Conservation (phyloP, 2,888 invertebrate genomes). For the Micropterix aruncella region DNA sequence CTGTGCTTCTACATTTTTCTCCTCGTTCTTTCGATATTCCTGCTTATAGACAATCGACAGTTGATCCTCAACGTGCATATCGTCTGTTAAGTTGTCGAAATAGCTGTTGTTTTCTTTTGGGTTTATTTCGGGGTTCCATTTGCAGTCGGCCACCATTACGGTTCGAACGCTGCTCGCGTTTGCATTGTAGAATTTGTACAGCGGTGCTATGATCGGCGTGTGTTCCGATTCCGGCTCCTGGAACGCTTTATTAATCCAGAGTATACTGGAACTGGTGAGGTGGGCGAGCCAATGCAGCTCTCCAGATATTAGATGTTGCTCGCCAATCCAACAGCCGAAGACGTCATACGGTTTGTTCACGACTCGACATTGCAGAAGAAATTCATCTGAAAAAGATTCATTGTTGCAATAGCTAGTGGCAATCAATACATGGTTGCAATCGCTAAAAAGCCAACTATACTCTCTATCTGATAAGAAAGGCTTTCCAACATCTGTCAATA, state of each 20-base stretch:
- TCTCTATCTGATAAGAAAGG: no score
- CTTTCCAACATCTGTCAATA: no score
- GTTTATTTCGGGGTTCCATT: slow-evolving; percentile 6
- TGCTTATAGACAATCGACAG: slow-evolving; percentile 9
- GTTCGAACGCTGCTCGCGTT: slow-evolving; percentile 51
- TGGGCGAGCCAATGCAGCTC: slow-evolving; percentile 70
- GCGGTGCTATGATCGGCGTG: slow-evolving; percentile 58
- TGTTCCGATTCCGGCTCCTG: slow-evolving; percentile 69
- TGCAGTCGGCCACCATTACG: slow-evolving; percentile 11
- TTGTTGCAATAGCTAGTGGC: no score
- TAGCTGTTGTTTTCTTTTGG: background rate
- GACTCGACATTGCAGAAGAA: slow-evolving; percentile 57
- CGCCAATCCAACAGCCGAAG: slow-evolving; percentile 82
- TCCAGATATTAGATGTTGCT: slow-evolving; percentile 65
- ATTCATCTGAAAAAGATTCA: slow-evolving; percentile 50
- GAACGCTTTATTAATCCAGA: slow-evolving; percentile 73
- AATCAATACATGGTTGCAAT: no score
- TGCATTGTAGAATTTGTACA: slow-evolving; percentile 62
- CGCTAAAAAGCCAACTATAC: no score
- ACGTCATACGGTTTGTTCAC: slow-evolving; percentile 77
- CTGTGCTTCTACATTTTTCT: background rate
- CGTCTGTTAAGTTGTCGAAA: background rate
- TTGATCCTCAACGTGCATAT: slow-evolving; percentile 3
- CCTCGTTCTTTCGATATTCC: slow-evolving; percentile 6
- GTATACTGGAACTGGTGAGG: slow-evolving; percentile 54